These are phyloP conservation scores for Columba guinea DNA, from an alignment of 2,797 vertebrate genomes.

Conservation along the genomic window DNA sequence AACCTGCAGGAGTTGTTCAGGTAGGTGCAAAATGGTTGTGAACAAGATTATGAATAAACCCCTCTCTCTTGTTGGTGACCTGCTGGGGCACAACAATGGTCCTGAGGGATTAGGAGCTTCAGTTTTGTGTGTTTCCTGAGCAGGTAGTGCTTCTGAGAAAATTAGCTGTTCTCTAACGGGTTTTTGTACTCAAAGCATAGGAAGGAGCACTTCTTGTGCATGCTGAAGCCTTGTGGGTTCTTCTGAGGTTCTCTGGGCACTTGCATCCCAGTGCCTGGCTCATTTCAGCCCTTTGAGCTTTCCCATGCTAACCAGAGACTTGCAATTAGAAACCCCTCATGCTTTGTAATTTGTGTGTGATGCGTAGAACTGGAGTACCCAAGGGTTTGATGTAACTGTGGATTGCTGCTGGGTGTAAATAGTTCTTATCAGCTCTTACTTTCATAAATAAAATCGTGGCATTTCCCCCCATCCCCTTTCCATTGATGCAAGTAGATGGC, in stretches of 20 bases:
- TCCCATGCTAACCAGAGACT: not conserved
- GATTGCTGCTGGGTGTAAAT: not conserved
- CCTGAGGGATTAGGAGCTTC: not conserved
- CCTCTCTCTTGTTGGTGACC: rapidly evolving
- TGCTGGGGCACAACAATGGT: not conserved
- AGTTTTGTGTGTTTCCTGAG: not conserved
- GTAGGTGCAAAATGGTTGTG: not conserved
- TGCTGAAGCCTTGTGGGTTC: not conserved
- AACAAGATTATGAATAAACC: not conserved
- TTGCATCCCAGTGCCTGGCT: not conserved
- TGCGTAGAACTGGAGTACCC: not conserved
- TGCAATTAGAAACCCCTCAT: not conserved
- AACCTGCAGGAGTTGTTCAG: rapidly evolving
- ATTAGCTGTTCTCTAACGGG: not conserved
- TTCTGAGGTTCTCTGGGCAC: not conserved
- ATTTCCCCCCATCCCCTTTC: not conserved
- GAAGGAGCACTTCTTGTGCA: not conserved
- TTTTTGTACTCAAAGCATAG: not conserved
- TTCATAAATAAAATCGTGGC: not conserved
- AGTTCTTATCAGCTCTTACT: not conserved
- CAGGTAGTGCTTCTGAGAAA: not conserved
- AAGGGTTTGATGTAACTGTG: not conserved
- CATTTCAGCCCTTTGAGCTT: not conserved
- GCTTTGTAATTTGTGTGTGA: rapidly evolving
- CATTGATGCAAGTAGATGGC: not conserved